These are phyloP conservation scores for Drosophila leonis DNA, from an alignment of 2,888 invertebrate genomes.

Conservation along the genomic window DNA sequence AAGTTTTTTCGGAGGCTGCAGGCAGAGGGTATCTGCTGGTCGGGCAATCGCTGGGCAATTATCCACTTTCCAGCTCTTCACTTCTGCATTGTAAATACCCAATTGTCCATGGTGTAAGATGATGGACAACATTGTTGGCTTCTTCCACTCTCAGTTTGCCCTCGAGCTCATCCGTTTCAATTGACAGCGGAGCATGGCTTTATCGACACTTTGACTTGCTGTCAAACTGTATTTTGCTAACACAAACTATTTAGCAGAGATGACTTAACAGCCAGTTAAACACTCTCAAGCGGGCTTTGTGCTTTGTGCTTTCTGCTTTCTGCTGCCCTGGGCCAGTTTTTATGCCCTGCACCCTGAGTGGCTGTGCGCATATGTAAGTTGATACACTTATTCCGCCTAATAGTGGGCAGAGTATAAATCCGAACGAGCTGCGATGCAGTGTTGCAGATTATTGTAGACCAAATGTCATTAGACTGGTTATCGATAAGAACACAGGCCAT, in stretches of 20 bases:
- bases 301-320: background rate
- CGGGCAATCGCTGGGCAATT: background rate
- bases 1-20: background rate
- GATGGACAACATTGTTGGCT: background rate
- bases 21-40: conserved; percentile 2
- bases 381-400: too few relatives aligned
- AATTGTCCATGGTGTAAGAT: conserved; percentile 1
- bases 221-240: background rate
- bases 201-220: conserved; percentile 8
- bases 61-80: background rate
- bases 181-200: background rate
- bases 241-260: conserved; percentile 7
- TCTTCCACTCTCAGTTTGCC: background rate
- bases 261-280: conserved; percentile 2
- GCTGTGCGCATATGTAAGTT: too few relatives aligned
- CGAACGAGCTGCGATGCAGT: too few relatives aligned
- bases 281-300: background rate
- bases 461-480: too few relatives aligned
- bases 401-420: too few relatives aligned
- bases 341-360: too few relatives aligned
- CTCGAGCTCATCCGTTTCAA: conserved; percentile 1
- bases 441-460: too few relatives aligned
- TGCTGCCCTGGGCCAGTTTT: background rate
- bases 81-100: background rate
- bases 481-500: too few relatives aligned